Base-by-base conservation (phyloP, 2,888 invertebrate genomes). In the Drosophila infuscata region DNA sequence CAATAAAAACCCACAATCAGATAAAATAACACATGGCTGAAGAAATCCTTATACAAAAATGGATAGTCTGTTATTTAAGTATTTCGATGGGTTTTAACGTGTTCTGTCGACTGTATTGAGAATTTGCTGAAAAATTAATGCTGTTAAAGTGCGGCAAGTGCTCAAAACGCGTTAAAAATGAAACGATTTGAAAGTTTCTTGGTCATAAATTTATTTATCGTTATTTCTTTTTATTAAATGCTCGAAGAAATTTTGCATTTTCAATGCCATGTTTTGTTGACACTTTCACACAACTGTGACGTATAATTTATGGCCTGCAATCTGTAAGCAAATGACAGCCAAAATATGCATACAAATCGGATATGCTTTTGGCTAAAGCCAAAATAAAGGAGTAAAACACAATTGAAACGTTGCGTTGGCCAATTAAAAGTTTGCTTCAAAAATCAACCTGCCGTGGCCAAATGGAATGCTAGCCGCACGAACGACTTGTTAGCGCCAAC, bases 401-500 rank as follows among this genome's bases (percentile, higher is more conserved):
- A 88, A 86, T 86, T 88, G 73, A 68, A 81, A 75, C 74, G 77
- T 85, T 70, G 68, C 86, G 72, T 74, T 71, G 76, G 82, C 88
- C 88, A 88, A 88, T 88, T 88, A 88, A 88, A 88, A 88, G 90
- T 89, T 90, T 90, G 62, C 67, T 72, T 70, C 65, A 79, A 74
- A 70, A 72, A 68, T 76, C 84, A 74, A 74, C 69, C 64, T 78
- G 78, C 25, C 76, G 66, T 86, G 77, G 69, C 76, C 70, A 73
- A 89, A 81, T 66, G 66, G 66, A 61, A 76, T 72, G 70, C 59
- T 68, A 70, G 74, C 77, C 77, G 81, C 81, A 82, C 83, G 81
- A 77, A 81, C 81, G 85, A 85, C 86, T 86, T 84, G 85, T 86
- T 86, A 86, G 85, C 77, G 83, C n/a, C 77, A 86, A 86, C 82